Evolutionary conservation across 2,888 invertebrate species (phyloP), one percentile per base, ranked within the genome.

Genomic region (Ypsolopha sequella): DNA sequence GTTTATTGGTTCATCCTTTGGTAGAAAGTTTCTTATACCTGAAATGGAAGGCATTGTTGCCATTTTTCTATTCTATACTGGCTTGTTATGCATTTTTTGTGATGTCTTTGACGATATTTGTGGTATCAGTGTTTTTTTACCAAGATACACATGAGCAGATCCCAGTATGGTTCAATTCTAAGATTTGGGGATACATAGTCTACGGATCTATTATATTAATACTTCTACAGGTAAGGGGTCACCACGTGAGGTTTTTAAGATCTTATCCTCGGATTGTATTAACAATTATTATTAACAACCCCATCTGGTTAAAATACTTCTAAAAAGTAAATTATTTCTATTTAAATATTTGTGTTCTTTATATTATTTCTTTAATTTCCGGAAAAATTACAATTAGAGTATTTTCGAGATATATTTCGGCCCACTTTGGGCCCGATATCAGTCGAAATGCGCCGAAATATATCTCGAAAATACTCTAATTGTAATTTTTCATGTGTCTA

Each of bases 11-110:
- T 1, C 89, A 90, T 68, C 90, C 89, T 0, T 65, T 89, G 44
- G 73, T 89, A 2, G 88, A 89, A 63, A 89, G 88, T 55, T 89
- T 89, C 58, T 63, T 90, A 0, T 84, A 76, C 54, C 63, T 89
- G 2, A 89, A 89, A 69, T 90, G 89, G 89, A 82, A 80, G 51
- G 88, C 85, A 3, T 61, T 89, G 10, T 62, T 87, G 41, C 80
- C 84, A 38, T 88, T 89, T 61, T 89, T 89, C 62, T 88, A 87
- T 54, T 72, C 77, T 1, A 85, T 88, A 7, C 78, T 89, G 53
- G 68, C 75, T 6, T 64, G 88, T 7, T 89, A 89, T 57, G 70
- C 77, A 0, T 52, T 88, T 6, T 89, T 89, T 58, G 80, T 89
- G 1, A 54, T 74, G 6, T 82, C 88, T 0, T 62, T 89, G 41